Conservation (phyloP, 2,797 vertebrate genomes). For the Tachyglossus aculeatus region DNA sequence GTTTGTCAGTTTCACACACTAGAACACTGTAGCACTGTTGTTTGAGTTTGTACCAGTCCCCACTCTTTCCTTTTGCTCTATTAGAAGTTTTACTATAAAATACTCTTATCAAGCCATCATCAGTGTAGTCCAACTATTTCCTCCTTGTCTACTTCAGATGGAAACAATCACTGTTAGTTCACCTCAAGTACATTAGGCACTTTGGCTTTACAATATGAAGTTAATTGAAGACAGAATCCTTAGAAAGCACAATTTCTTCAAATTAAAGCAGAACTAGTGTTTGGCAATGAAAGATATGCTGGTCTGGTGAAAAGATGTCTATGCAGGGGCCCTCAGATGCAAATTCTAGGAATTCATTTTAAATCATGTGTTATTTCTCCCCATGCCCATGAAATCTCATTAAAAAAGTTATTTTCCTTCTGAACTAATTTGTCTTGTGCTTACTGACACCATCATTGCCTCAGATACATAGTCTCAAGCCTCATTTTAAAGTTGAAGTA, state of each 20-base stretch:
- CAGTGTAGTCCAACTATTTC: not conserved
- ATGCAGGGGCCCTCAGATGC: constrained; percentile 1
- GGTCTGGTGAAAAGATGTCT: not conserved
- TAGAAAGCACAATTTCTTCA: not conserved
- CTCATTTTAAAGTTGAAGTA: too few relatives aligned
- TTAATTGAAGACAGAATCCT: not conserved
- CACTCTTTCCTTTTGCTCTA: not conserved
- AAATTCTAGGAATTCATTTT: constrained; percentile 20
- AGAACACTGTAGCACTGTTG: not conserved
- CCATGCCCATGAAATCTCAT: too few relatives aligned
- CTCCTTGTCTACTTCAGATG: not conserved
- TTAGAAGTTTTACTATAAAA: not conserved
- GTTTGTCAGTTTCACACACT: not conserved
- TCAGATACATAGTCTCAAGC: too few relatives aligned
- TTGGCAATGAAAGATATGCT: constrained; percentile 12
- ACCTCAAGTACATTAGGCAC: not conserved
- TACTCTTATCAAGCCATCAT: constrained; percentile 8
- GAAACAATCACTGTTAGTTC: not conserved
- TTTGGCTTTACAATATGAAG: not conserved
- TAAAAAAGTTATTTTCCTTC: too few relatives aligned
- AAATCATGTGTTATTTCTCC: too few relatives aligned
- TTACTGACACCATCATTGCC: too few relatives aligned
- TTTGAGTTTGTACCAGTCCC: not conserved
- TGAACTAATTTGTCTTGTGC: too few relatives aligned
- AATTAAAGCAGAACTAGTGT: constrained; percentile 5